Percentiles rank a stretch among this genome's conserved stretches.
Conservation (phyloP, 2,797 vertebrate species). For the Clamator glandarius region DNA sequence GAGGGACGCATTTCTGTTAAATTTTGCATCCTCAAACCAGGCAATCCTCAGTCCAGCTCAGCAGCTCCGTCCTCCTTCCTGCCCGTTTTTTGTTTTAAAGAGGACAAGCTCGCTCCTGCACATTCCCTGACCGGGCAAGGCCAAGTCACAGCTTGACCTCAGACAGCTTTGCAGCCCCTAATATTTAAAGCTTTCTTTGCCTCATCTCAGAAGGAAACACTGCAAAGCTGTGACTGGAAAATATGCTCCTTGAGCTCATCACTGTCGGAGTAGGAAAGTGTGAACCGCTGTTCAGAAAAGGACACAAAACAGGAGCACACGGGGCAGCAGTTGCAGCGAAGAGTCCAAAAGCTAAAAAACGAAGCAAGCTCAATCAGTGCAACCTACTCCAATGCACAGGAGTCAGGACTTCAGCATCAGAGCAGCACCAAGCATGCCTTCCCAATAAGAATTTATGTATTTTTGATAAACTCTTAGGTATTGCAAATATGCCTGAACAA, state of each 20-base stretch:
- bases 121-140: background rate
- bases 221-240: background rate
- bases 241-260: background rate
- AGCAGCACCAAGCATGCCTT: background rate
- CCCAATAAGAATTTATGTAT: background rate
- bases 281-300: background rate
- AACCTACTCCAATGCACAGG: accelerated
- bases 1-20: background rate
- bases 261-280: background rate
- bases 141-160: background rate
- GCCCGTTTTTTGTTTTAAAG: background rate
- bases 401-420: background rate
- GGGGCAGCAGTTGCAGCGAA: background rate
- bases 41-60: background rate
- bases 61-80: background rate
- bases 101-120: background rate
- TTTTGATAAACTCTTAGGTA: background rate
- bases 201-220: background rate
- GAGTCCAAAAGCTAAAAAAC: background rate
- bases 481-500: background rate
- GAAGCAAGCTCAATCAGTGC: background rate
- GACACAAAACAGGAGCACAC: accelerated
- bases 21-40: background rate
- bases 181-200: background rate
- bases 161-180: background rate